Evolutionary conservation across 2,888 invertebrate species (phyloP), one percentile per base, ranked within the genome.

Genomic region (Philopedon plagiatum): DNA sequence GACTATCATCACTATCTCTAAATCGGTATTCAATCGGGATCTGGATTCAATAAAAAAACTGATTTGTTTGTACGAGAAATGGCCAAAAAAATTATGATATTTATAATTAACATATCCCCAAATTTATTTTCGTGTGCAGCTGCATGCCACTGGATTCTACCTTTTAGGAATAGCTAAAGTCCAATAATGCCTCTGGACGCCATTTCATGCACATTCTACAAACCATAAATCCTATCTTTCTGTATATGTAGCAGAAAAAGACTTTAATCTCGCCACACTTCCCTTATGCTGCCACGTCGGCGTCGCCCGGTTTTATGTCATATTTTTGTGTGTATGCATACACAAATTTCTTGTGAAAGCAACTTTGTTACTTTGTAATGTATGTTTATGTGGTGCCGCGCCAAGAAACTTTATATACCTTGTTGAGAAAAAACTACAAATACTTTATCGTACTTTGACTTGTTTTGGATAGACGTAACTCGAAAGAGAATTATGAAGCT

Each of bases 241-340:
- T 77, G 76, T 77, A 65, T 76, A 75, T 76, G 78, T 75, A 75
- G 78, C 78, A 78, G 75, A 78, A 78, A 78, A 75, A 71, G 72
- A 77, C 75, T 78, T 76, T 78, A 77, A 78, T 78, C 77, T 77
- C 71, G 61, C 75, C 68, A 72, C 76, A 76, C 71, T 74, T 76
- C 77, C 76, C 76, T 76, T 76, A 76, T 77, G 75, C 70, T 63
- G 64, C 56, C 57, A 63, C 58, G 58, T 70, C 49, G 57, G 58
- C 58, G 58, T 70, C 49, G 57, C 62, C 49, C 49, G 49, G 58
- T 58, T 65, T 58, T 60, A 70, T 64, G 70, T 70, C 70, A 70
- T 64, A 70, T 70, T 70, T 70, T 64, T 70, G 57, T 63, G 26
- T 57, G 26, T 23, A 26, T 57, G 63, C 49, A 70, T 64, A 70